Conservation (phyloP, 2,113 vertebrate species). For the Suncus etruscus region DNA sequence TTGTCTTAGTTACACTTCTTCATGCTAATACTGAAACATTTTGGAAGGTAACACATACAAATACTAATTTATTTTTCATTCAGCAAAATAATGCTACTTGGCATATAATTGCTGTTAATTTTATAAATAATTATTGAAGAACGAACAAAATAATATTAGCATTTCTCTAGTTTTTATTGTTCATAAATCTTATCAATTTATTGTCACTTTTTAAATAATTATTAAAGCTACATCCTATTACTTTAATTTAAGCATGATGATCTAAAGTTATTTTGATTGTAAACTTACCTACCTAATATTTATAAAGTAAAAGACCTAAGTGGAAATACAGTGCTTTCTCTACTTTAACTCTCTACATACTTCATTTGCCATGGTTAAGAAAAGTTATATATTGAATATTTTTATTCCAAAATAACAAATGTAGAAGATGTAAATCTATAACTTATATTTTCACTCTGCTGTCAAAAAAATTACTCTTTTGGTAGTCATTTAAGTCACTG, state of each 20-base stretch:
- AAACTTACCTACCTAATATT: background rate
- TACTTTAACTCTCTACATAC: background rate
- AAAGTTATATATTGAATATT: background rate
- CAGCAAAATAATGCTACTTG: background rate
- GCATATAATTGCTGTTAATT: fast-evolving
- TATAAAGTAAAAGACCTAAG: background rate
- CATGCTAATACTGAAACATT: background rate
- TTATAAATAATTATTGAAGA: background rate
- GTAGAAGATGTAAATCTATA: background rate
- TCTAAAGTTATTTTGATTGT: background rate
- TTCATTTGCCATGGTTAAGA: background rate
- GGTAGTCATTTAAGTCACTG: conserved; percentile 8
- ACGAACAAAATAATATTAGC: background rate
- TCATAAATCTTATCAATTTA: background rate
- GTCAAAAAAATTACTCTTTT: conserved; percentile 30
- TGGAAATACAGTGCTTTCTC: background rate
- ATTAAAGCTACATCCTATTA: conserved; percentile 17
- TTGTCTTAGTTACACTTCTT: background rate
- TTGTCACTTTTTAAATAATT: background rate
- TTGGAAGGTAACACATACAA: background rate
- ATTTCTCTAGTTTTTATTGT: background rate
- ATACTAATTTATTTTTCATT: background rate
- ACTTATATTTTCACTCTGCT: conserved; percentile 54
- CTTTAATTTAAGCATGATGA: conserved; percentile 19
- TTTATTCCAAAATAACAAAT: conserved; percentile 32